Conservation (phyloP, 2,797 vertebrate species). For the Pogoniulus pusillus region DNA sequence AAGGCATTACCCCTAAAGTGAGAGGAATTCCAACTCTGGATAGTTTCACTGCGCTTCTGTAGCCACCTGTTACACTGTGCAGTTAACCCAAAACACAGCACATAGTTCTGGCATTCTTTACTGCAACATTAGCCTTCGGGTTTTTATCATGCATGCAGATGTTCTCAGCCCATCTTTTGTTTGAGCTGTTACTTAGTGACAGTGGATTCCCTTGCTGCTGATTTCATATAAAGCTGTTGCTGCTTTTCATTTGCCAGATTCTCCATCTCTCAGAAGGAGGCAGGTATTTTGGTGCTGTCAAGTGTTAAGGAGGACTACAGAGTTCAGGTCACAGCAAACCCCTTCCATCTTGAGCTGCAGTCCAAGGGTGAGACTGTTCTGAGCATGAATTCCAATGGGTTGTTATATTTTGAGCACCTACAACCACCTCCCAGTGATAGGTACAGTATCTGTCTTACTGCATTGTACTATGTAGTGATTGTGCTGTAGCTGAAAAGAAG, state of each 20-base stretch:
- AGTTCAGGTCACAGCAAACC: slow-evolving; percentile 77
- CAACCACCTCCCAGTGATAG: slow-evolving; percentile 71
- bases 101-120: background rate
- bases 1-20: background rate
- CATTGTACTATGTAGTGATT: background rate
- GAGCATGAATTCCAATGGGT: slow-evolving; percentile 84
- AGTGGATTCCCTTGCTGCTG: background rate
- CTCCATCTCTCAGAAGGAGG: slow-evolving; percentile 66
- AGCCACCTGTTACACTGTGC: background rate
- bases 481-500: background rate
- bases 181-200: background rate
- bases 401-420: slow-evolving; percentile 87
- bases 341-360: slow-evolving; percentile 85
- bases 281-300: slow-evolving; percentile 70
- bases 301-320: slow-evolving; percentile 76
- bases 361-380: slow-evolving; percentile 78
- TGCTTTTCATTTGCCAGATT: slow-evolving; percentile 75
- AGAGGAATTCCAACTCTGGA: background rate
- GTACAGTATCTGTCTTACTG: slow-evolving; percentile 51
- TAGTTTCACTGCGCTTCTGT: background rate
- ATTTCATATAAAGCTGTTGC: background rate
- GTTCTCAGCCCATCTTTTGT: background rate
- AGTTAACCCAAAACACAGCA: background rate
- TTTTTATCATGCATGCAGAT: background rate
- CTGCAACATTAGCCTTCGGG: background rate